Conservation (phyloP, 2,888 invertebrate genomes). For the Chirona hameri region DNA sequence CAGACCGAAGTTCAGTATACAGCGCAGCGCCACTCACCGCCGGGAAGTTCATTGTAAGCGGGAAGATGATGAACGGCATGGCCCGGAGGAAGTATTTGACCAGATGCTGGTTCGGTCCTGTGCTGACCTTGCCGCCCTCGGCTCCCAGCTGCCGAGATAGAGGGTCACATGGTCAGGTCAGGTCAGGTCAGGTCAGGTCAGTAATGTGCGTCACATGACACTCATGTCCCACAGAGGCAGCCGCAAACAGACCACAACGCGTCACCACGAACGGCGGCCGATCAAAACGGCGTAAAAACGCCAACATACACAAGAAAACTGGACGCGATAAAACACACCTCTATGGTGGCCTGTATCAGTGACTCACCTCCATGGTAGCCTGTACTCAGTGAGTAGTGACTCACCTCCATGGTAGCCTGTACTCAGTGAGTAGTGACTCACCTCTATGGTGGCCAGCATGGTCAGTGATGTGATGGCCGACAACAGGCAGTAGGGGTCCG, state of each 20-base stretch:
- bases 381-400: not conserved
- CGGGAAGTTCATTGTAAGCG: constrained; percentile 82
- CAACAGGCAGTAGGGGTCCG: constrained; percentile 83
- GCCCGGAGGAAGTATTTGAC: constrained; percentile 70
- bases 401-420: not conserved
- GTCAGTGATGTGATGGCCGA: constrained; percentile 72
- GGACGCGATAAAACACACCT: no score
- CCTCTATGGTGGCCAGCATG: constrained; percentile 38
- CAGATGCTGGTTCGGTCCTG: not conserved
- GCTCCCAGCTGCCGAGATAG: not conserved
- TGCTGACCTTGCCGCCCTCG: not conserved
- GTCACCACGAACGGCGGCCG: no score
- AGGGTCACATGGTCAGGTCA: not conserved
- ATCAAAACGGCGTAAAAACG: no score
- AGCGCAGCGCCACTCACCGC: constrained; percentile 53
- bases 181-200: no score
- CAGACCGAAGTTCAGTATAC: no score
- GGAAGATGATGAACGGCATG: constrained; percentile 73
- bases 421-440: constrained; percentile 29
- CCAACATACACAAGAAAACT: no score
- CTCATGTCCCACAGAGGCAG: no score
- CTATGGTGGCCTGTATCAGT: no score
- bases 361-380: not conserved
- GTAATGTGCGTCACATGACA: not conserved
- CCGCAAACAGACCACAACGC: no score